Conservation (phyloP, 2,888 invertebrate species). For the Urechis unicinctus region DNA sequence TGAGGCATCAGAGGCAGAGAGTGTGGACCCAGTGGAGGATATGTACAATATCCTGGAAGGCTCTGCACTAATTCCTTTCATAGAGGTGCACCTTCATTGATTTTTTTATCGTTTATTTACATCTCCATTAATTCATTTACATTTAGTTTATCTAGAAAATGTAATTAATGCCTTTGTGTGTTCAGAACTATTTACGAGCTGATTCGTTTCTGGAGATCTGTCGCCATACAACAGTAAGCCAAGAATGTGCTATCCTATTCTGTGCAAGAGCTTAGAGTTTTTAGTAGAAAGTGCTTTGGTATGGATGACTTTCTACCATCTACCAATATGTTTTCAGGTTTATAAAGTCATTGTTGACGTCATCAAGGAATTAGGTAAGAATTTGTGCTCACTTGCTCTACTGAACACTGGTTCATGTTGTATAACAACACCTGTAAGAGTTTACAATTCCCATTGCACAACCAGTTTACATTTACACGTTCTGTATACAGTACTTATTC, state of each 20-base stretch:
- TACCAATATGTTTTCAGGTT: too few relatives aligned
- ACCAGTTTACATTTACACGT: too few relatives aligned
- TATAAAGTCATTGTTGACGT: slow-evolving; percentile 36
- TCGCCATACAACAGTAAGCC: slow-evolving; percentile 38
- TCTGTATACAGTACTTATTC: too few relatives aligned
- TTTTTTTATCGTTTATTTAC: neutral
- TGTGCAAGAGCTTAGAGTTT: neutral
- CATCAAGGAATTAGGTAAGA: slow-evolving; percentile 35
- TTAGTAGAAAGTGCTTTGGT: neutral
- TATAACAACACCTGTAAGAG: too few relatives aligned
- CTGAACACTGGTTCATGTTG: too few relatives aligned
- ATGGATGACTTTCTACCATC: neutral
- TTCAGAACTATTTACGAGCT: slow-evolving; percentile 34
- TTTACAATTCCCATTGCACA: too few relatives aligned
- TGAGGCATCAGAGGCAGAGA: slow-evolving; percentile 12
- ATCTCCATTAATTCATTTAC: neutral
- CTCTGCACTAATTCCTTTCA: slow-evolving; percentile 38
- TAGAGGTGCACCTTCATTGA: slow-evolving; percentile 25
- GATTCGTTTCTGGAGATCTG: slow-evolving; percentile 46
- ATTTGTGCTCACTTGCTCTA: too few relatives aligned
- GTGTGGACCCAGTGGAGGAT: slow-evolving; percentile 32
- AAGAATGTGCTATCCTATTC: neutral
- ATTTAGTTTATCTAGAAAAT: too few relatives aligned
- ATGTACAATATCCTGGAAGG: slow-evolving; percentile 38
- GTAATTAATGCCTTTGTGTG: too few relatives aligned